Evolutionary conservation across 2,888 invertebrate species (phyloP).

Genomic region (Timema podura): DNA sequence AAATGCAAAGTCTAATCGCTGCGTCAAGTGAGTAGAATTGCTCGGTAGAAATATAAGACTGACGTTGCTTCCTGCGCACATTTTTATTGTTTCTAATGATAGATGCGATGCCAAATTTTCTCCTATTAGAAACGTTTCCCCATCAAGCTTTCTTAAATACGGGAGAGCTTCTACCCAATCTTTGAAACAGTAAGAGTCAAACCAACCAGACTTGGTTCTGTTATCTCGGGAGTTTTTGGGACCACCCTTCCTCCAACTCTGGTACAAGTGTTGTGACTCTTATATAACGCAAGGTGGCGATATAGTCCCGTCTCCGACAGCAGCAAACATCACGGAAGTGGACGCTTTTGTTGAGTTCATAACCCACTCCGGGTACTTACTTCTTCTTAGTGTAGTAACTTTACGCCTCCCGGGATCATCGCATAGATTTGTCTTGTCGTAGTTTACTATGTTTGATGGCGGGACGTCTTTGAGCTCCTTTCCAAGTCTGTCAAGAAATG

Average conservation of each 20-base stretch:
- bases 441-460: conserved; percentile 15
- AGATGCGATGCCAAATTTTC: neutral
- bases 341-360: no score
- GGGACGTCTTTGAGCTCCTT: neutral
- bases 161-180: conserved; percentile 4
- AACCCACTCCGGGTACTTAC: conserved; percentile 5
- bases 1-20: neutral
- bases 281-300: conserved; percentile 4
- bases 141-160: neutral
- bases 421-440: neutral
- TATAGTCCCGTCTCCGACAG: neutral
- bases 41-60: neutral
- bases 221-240: neutral
- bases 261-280: neutral
- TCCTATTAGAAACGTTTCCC: neutral
- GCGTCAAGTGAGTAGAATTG: neutral
- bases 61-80: neutral
- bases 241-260: neutral
- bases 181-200: neutral
- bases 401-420: neutral
- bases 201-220: neutral
- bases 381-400: neutral
- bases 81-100: neutral
- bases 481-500: neutral
- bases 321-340: conserved; percentile 13